Percentiles rank a stretch among this genome's conserved stretches.
Evolutionary conservation across 2,113 vertebrate genomes (phyloP).

Genomic region (Nycticorax nycticorax): DNA sequence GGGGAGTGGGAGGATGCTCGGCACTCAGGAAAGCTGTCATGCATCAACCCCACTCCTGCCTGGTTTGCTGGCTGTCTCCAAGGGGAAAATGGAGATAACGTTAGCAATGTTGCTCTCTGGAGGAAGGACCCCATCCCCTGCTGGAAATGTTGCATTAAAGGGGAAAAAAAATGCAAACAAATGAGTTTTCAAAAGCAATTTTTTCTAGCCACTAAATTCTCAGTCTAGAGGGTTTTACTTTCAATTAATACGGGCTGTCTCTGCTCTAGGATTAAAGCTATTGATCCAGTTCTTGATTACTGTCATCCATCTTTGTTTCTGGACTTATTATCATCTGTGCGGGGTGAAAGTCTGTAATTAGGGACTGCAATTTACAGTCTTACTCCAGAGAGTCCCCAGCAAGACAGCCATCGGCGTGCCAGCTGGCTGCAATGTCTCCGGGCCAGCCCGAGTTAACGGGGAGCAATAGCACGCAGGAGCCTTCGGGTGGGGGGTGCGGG

Average conservation of each 20-base stretch:
- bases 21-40: background rate
- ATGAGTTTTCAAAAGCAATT: background rate
- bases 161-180: background rate
- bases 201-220: background rate
- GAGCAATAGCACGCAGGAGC: background rate
- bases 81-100: background rate
- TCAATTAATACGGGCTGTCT: background rate
- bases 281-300: slow-evolving; percentile 7
- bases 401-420: background rate
- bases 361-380: background rate
- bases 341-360: background rate
- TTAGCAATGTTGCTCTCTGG: background rate
- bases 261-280: background rate
- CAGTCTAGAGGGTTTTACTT: background rate
- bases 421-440: background rate
- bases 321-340: background rate
- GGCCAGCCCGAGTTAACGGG: background rate
- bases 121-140: background rate
- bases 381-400: background rate
- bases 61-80: background rate
- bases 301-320: background rate
- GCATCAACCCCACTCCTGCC: background rate
- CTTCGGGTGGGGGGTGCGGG: background rate
- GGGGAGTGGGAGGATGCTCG: rapidly evolving
- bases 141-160: background rate